phyloP scores from a whole-genome alignment of 2,888 invertebrate species.

The Synanthedon tipuliformis region DNA sequence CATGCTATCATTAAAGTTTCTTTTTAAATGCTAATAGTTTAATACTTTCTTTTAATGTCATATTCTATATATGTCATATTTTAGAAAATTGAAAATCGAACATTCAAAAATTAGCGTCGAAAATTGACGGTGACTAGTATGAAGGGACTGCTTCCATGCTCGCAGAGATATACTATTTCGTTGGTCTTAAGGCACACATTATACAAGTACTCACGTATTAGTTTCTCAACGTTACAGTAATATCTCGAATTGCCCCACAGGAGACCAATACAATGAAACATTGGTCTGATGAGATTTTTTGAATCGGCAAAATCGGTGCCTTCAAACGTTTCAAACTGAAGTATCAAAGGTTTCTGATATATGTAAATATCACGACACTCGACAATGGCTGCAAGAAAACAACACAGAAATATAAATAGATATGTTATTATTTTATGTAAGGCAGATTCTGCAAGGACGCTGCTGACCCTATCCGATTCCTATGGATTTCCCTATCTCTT shows the following conservation, averaged over 20 bases:
- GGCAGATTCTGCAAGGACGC: background rate
- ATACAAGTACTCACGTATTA: conserved; percentile 45
- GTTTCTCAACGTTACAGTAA: conserved; percentile 73
- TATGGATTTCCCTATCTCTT: too few relatives aligned
- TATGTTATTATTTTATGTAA: background rate
- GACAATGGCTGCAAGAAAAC: conserved; percentile 72
- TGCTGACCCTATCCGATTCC: too few relatives aligned
- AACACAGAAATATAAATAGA: background rate
- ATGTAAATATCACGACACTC: conserved; percentile 88
- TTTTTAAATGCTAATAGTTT: too few relatives aligned
- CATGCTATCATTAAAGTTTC: too few relatives aligned
- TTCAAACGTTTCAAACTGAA: conserved; percentile 79
- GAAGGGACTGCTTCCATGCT: too few relatives aligned
- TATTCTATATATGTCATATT: too few relatives aligned
- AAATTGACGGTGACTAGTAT: too few relatives aligned
- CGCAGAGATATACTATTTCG: too few relatives aligned
- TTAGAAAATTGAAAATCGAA: too few relatives aligned
- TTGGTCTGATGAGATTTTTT: conserved; percentile 69
- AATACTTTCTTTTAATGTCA: too few relatives aligned
- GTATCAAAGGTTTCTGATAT: conserved; percentile 79
- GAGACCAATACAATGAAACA: conserved; percentile 84
- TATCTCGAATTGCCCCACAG: conserved; percentile 88
- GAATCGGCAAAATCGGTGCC: conserved; percentile 76
- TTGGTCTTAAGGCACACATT: background rate
- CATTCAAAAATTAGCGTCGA: too few relatives aligned